These are phyloP conservation scores for Philaenus spumarius DNA, from an alignment of 1,140 invertebrate genomes.

Conservation along the genomic window DNA sequence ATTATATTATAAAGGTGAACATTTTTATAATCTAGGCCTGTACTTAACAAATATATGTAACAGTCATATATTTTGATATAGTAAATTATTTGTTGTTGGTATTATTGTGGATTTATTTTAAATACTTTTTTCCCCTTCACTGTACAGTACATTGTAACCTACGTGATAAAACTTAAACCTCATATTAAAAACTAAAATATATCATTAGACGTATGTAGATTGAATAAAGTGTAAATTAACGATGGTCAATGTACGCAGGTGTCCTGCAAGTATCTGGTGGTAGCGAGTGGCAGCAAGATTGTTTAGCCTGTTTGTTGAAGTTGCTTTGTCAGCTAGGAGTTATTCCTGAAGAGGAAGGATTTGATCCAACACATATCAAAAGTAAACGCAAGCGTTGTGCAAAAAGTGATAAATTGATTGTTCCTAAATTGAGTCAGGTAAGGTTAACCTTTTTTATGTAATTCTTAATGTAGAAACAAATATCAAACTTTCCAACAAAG, in stretches of 20 bases:
- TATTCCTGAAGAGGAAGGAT: slow-evolving; percentile 20
- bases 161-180: too few relatives aligned
- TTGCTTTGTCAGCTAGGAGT: slow-evolving; percentile 80
- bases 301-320: slow-evolving; percentile 76
- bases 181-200: too few relatives aligned
- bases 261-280: slow-evolving; percentile 58
- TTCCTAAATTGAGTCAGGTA: slow-evolving; percentile 56
- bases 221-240: too few relatives aligned
- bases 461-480: neutral
- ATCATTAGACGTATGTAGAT: too few relatives aligned
- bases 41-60: too few relatives aligned
- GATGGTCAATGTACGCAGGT: slow-evolving; percentile 44
- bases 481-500: neutral
- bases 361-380: slow-evolving; percentile 31
- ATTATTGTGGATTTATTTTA: too few relatives aligned
- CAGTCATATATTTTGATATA: too few relatives aligned
- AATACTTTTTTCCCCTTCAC: too few relatives aligned
- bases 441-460: neutral
- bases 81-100: too few relatives aligned
- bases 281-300: slow-evolving; percentile 92
- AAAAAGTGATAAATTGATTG: slow-evolving; percentile 53
- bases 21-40: too few relatives aligned
- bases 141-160: too few relatives aligned
- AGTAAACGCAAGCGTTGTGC: slow-evolving; percentile 22
- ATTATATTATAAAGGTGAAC: too few relatives aligned